These are phyloP conservation scores for Scyliorhinus canicula DNA, from an alignment of 2,797 vertebrate species.

Conservation along the genomic window DNA sequence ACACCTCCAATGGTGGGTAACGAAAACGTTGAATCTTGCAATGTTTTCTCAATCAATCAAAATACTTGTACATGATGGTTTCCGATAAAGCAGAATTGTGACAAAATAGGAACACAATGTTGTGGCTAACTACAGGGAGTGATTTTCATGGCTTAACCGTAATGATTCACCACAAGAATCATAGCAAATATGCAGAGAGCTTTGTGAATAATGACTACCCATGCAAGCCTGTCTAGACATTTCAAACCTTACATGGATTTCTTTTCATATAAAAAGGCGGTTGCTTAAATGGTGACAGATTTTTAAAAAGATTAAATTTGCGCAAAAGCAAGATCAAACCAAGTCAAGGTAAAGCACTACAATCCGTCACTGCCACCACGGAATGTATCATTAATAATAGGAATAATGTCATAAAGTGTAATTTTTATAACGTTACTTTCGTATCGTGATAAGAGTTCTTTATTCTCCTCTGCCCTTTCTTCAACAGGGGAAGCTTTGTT, in stretches of 20 bases:
- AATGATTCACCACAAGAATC: background rate
- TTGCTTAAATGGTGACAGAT: background rate
- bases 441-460: background rate
- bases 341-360: background rate
- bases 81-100: background rate
- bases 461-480: background rate
- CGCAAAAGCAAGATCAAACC: background rate
- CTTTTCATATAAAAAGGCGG: background rate
- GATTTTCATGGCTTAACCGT: background rate
- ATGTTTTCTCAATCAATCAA: background rate
- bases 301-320: background rate
- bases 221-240: constrained; percentile 21
- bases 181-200: constrained; percentile 9
- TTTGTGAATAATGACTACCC: background rate
- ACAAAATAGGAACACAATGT: constrained; percentile 6
- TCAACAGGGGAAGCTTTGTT: too few species aligned
- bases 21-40: background rate
- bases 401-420: background rate
- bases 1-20: background rate
- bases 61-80: background rate
- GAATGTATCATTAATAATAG: background rate
- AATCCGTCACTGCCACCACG: too few species aligned
- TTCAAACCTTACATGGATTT: background rate
- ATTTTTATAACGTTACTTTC: background rate
- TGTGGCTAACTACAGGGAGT: background rate